Base-by-base conservation (phyloP, 2,888 invertebrate species). In the Tiphia femorata region DNA sequence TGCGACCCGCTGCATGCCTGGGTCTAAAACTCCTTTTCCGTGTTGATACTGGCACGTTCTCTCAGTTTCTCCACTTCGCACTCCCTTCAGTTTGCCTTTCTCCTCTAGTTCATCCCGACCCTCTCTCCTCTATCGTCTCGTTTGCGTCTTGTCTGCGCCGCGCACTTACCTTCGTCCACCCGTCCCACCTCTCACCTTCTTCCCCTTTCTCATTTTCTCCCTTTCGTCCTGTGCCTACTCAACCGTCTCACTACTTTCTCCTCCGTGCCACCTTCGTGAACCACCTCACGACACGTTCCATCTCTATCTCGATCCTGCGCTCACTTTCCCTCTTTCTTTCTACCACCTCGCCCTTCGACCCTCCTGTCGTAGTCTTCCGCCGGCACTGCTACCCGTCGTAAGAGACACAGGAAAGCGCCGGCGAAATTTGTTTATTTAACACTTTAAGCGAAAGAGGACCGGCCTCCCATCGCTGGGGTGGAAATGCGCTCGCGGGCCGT, bases 371-470 rank as follows among this genome's bases (percentile, higher is more conserved):
- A n/a, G n/a, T n/a, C n/a, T n/a, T 27, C 42, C 20, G 21, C 12
- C 42, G 25, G 16, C 42, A 17, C 6, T 25, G n/a, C n/a, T 17
- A 16, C 21, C 27, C 12, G 16, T 27, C 43, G 29, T 40, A 43
- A 16, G n/a, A 42, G 55, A 55, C 46, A 58, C 49, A 16, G 37
- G 46, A 30, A n/a, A 16, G 14, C 23, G 35, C 29, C 16, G 3
- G 27, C 37, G n/a, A 58, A 69, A 70, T 62, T 67, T 69, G 67
- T 70, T 70, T 69, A 69, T 64, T 67, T 48, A 62, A 69, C 67
- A 64, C 69, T 67, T 61, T 41, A 46, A 35, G 27, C 47, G 50
- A 55, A 47, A 41, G 49, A 38, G 37, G 42, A 42, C 38, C 55
- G 41, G 41, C 12, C 41, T 35, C 7, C 8, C 7, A 3, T n/a